phyloP scores from a whole-genome alignment of 2,888 invertebrate genomes.

The Holacanthella duospinosa region DNA sequence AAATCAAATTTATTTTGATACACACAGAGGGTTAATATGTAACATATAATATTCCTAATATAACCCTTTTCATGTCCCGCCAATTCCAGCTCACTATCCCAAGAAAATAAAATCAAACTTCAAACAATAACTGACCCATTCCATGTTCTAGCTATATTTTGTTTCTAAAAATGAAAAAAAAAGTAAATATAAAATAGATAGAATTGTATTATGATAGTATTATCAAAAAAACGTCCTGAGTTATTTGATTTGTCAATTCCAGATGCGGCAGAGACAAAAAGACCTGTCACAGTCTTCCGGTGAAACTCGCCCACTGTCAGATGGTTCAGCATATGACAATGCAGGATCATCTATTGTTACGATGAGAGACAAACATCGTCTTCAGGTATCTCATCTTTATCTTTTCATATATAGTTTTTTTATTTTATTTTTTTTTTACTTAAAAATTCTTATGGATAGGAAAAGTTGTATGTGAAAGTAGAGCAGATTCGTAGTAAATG shows the following conservation, averaged over 20 bases:
- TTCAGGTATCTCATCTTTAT: slow-evolving; percentile 39
- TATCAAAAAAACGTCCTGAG: background rate
- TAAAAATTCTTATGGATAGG: too few species aligned
- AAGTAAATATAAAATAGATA: background rate
- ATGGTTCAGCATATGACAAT: slow-evolving; percentile 40
- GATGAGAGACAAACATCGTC: slow-evolving; percentile 40
- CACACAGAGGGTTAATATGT: too few species aligned
- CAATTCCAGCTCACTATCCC: too few species aligned
- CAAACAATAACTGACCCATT: slow-evolving; percentile 3
- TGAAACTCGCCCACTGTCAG: slow-evolving; percentile 41
- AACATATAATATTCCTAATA: too few species aligned
- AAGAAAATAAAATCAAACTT: too few species aligned
- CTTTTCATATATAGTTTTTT: too few species aligned
- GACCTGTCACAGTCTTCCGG: slow-evolving; percentile 40
- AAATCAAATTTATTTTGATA: too few species aligned
- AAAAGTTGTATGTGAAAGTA: too few species aligned
- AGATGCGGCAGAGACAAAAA: slow-evolving; percentile 40
- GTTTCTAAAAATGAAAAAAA: background rate
- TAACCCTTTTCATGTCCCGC: too few species aligned
- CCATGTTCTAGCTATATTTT: background rate
- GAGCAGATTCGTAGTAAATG: too few species aligned
- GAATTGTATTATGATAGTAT: background rate
- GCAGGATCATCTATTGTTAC: slow-evolving; percentile 41
- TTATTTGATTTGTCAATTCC: slow-evolving; percentile 27
- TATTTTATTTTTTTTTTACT: too few species aligned